Conservation (phyloP, 2,888 invertebrate genomes). For the Rugalucina vietnamica region DNA sequence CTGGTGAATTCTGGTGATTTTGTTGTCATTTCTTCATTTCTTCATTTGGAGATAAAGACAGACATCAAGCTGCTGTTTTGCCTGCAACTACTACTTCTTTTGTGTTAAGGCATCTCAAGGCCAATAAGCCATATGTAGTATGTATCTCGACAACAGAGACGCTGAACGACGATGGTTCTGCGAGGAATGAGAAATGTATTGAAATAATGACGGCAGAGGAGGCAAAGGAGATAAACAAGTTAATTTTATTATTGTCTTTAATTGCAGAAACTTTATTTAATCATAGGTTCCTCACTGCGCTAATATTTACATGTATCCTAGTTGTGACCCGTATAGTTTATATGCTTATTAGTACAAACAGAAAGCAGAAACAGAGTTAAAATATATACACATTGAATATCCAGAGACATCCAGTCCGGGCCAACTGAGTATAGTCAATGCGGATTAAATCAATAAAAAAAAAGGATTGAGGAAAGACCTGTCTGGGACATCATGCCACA, state of each 20-base stretch:
- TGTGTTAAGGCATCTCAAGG: conserved; percentile 39
- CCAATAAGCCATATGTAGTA: conserved; percentile 55
- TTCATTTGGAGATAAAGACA: conserved; percentile 57
- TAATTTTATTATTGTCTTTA: background rate
- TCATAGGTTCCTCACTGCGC: background rate
- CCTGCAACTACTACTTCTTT: conserved; percentile 44
- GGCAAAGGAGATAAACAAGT: background rate
- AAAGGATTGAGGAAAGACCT: too few species aligned
- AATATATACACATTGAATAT: too few species aligned
- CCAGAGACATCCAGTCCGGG: too few species aligned
- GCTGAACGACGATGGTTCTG: background rate
- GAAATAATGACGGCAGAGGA: conserved; percentile 25
- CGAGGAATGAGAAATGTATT: conserved; percentile 12
- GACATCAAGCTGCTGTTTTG: conserved; percentile 29
- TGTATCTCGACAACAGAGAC: conserved; percentile 43
- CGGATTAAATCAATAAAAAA: too few species aligned
- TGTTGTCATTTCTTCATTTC: conserved; percentile 47
- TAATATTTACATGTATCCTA: background rate
- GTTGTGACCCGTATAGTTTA: background rate
- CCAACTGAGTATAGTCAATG: too few species aligned
- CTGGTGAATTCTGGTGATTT: conserved; percentile 25
- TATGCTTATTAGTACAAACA: background rate
- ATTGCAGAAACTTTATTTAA: too few species aligned
- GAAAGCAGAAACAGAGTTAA: background rate
- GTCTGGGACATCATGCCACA: too few species aligned